Base-by-base conservation (phyloP, 2,113 vertebrate genomes). In the Mus spicilegus region DNA sequence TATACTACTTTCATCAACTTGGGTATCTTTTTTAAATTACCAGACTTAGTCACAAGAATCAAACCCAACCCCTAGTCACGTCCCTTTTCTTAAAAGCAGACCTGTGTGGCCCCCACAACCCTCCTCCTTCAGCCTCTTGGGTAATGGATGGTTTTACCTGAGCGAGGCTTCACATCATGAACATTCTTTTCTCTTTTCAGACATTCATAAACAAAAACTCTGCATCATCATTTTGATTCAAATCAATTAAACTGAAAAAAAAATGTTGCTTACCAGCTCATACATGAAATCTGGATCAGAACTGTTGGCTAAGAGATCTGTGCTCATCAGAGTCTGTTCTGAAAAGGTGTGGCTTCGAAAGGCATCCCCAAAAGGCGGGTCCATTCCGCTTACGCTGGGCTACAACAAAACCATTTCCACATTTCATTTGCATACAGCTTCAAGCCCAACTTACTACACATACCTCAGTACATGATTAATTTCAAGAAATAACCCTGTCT, bases 201-300 rank as follows among this genome's bases (percentile, higher is more conserved):
- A 42, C 42, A 95, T 80, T 96, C 72, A 90, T 61, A 69, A 87
- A 86, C 13, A 87, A 87, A 87, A 94, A 70, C 13, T 46, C 42
- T 78, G 58, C 12, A 22, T 78, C 8, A 76, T 54, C 30, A 87
- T 39, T 87, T 93, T 85, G 46, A 95, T 54, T 49, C 30, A 96
- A 96, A 97, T 93, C 54, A 87, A 92, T 70, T 77, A 95, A 89
- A 92, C 54, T 58, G 24, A 22, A 63, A 65, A 26, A 65, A 92
- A 97, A 94, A 95, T 39, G 63, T 87, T 67, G 96, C 99, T 99
- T 98, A 99, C 99, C 99, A 99, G 98, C 98, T 99, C 99, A 96
- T 99, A 99, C 99, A 99, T 99, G 98, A 99, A 99, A 98, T 99
- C 99, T 98, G 99, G 99, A 98, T 99, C 99, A 54, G 99, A 99